phyloP scores from a whole-genome alignment of 2,113 vertebrate species.

The Aplodontia rufa region DNA sequence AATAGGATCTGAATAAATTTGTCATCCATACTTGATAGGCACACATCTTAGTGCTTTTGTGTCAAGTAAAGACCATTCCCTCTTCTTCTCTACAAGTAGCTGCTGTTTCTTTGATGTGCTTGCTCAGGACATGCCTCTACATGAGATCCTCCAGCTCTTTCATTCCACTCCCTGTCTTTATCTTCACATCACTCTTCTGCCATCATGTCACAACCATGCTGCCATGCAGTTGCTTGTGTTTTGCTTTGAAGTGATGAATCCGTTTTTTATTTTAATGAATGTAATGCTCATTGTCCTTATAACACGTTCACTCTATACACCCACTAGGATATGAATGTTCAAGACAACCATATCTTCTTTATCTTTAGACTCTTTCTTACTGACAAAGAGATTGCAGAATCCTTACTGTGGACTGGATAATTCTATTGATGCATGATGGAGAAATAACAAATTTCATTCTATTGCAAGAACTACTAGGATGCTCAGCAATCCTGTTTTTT shows the following conservation, averaged over 20 bases:
- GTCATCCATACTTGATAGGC: background rate
- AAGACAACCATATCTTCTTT: background rate
- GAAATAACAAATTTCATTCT: background rate
- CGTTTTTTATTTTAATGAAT: background rate
- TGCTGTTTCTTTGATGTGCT: background rate
- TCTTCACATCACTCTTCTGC: background rate
- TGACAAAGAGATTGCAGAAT: background rate
- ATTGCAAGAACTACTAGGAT: background rate
- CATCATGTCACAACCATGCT: background rate
- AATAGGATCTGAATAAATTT: background rate
- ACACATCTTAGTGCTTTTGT: fast-evolving
- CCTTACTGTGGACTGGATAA: no score
- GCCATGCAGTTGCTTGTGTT: background rate
- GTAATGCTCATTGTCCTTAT: background rate
- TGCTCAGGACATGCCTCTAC: background rate
- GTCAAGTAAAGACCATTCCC: background rate
- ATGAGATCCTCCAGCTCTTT: background rate
- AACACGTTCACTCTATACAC: background rate
- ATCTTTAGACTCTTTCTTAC: background rate
- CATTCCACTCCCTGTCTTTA: background rate
- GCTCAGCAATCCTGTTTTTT: background rate
- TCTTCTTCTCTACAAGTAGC: background rate
- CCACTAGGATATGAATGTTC: background rate
- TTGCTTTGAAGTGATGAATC: background rate
- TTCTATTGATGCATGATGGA: background rate